These are phyloP conservation scores for Otolemur crassicaudatus DNA, from an alignment of 2,797 vertebrate genomes.

Conservation along the genomic window DNA sequence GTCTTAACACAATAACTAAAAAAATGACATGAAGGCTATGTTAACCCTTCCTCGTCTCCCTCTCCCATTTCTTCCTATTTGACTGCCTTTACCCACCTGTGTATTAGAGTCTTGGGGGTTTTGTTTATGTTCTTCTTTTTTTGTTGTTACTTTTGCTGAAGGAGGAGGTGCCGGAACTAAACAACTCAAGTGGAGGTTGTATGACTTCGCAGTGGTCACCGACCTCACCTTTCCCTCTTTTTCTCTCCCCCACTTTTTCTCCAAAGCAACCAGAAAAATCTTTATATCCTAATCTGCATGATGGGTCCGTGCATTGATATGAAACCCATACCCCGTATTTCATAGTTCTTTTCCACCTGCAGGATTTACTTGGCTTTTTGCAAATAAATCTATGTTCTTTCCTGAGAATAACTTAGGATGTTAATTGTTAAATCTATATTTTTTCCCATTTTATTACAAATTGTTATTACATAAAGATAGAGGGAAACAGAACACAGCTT, in stretches of 20 bases:
- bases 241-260: not conserved
- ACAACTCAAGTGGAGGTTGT: not conserved
- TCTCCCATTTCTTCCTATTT: not conserved
- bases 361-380: not conserved
- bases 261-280: not conserved
- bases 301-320: not conserved
- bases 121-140: not conserved
- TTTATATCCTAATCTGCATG: not conserved
- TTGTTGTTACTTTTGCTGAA: not conserved
- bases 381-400: slow-evolving; percentile 20
- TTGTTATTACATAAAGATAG: not conserved
- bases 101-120: not conserved
- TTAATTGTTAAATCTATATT: not conserved
- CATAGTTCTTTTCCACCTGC: not conserved
- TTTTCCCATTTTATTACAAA: not conserved
- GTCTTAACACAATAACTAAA: too few species aligned
- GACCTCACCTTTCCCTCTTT: not conserved
- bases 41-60: not conserved
- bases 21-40: too few species aligned
- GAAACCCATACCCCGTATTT: not conserved
- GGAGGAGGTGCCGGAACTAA: not conserved
- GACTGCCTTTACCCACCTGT: not conserved
- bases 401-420: not conserved
- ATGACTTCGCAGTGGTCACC: not conserved
- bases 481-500: not conserved